Conservation (phyloP, 2,888 invertebrate species). For the Drosophila niveifrons region DNA sequence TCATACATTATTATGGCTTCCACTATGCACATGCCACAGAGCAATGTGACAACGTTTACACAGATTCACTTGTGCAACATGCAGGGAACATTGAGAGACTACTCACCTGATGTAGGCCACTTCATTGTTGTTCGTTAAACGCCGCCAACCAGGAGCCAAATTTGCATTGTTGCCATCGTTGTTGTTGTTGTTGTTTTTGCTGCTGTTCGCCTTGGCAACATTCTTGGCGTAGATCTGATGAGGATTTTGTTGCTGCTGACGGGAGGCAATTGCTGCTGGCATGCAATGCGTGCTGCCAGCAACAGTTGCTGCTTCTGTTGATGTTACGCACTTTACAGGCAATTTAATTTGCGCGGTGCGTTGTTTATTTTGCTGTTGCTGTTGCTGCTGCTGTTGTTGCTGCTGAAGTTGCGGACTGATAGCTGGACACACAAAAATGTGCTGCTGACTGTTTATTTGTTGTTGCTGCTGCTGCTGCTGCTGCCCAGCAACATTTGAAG, state of each 20-base stretch:
- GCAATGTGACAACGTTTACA: slow-evolving; percentile 61
- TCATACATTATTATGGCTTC: slow-evolving; percentile 74
- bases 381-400: slow-evolving; percentile 59
- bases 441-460: slow-evolving; percentile 44
- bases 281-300: slow-evolving; percentile 52
- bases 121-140: slow-evolving; percentile 89
- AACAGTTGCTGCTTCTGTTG: slow-evolving; percentile 50
- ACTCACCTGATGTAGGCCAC: slow-evolving; percentile 92
- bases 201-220: slow-evolving; percentile 59
- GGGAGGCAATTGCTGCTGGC: slow-evolving; percentile 75
- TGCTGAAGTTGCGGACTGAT: slow-evolving; percentile 58
- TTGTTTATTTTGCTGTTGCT: slow-evolving; percentile 61
- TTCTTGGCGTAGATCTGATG: slow-evolving; percentile 66
- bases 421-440: slow-evolving; percentile 67
- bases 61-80: slow-evolving; percentile 66
- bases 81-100: slow-evolving; percentile 70
- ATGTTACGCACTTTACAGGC: slow-evolving; percentile 57
- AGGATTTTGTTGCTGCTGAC: slow-evolving; percentile 66
- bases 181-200: slow-evolving; percentile 80
- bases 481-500: slow-evolving; percentile 50
- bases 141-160: slow-evolving; percentile 92
- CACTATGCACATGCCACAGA: slow-evolving; percentile 49
- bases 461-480: slow-evolving; percentile 64
- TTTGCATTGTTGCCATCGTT: slow-evolving; percentile 85
- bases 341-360: slow-evolving; percentile 67